Base-by-base conservation (phyloP, 2,888 invertebrate species). In the Drosophila seclusa region DNA sequence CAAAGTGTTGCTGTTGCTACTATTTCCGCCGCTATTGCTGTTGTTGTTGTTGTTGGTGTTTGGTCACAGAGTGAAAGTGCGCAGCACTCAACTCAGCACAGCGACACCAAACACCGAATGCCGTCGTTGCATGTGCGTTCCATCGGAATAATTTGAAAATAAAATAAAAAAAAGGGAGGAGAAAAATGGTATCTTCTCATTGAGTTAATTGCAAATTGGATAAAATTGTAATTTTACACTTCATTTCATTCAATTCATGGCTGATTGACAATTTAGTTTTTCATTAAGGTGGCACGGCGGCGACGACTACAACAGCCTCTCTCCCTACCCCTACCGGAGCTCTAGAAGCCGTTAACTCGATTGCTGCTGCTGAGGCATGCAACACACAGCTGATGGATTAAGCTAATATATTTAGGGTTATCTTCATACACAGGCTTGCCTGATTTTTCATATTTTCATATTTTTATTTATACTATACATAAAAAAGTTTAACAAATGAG, bases 171-270 rank as follows among this genome's bases (percentile, higher is more conserved):
- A 50, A 55, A 4, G 11, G 5, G 6, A 0, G 8, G 5, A 50
- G 58, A 78, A 78, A 75, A 78, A 79, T 75, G 60, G 61, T 69
- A 80, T 84, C 89, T 87, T 88, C 87, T 85, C 89, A 86, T 89
- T 86, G 91, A 89, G 89, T 91, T 92, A 91, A 91, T 91, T 91
- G 92, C 90, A 91, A 91, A 90, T 92, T 90, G 89, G 91, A 89
- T 92, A 88, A 92, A 92, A 91, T 92, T 91, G 91, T 90, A 92
- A 92, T 92, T 92, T 92, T 91, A 90, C 91, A 91, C 91, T 90
- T 92, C 89, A 89, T 89, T 91, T 91, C 82, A 79, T 89, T 79
- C 90, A 91, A 89, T 92, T 92, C 90, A 89, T 90, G 92, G 89
- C 90, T 92, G 91, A 91, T 91, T 92, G 91, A 88, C 89, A 91